Conservation (phyloP, 2,888 invertebrate genomes). For the Drosophila stalkeri region DNA sequence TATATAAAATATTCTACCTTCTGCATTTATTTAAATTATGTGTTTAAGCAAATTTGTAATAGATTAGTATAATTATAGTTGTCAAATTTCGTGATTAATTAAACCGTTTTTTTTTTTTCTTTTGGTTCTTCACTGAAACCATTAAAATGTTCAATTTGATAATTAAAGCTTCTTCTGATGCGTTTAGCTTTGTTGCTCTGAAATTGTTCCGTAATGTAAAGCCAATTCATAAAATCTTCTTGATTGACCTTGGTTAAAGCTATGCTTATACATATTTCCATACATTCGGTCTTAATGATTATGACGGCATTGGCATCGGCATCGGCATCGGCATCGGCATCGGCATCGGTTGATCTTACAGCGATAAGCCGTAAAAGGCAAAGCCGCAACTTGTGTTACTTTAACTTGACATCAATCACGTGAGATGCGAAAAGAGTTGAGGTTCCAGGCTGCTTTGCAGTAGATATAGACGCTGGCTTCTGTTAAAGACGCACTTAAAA, state of each 20-base stretch:
- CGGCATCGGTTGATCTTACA: slow-evolving; percentile 45
- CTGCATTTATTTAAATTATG: background rate
- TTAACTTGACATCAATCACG: slow-evolving; percentile 73
- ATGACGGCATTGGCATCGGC: slow-evolving; percentile 31
- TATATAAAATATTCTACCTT: too few species aligned
- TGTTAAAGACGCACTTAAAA: slow-evolving; percentile 74
- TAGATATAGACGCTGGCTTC: slow-evolving; percentile 48
- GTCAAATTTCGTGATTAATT: background rate
- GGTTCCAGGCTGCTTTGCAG: slow-evolving; percentile 10
- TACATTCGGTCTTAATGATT: slow-evolving; percentile 44
- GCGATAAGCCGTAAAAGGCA: slow-evolving; percentile 53
- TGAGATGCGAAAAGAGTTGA: slow-evolving; percentile 23
- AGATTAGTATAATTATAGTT: background rate
- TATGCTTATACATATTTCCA: slow-evolving; percentile 5
- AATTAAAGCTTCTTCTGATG: background rate
- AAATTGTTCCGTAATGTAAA: slow-evolving; percentile 2
- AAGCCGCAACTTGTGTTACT: slow-evolving; percentile 61
- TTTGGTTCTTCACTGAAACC: background rate
- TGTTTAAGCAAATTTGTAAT: background rate
- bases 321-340: slow-evolving; percentile 32
- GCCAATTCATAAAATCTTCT: background rate
- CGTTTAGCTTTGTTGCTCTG: background rate
- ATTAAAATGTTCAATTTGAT: background rate
- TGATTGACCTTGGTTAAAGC: slow-evolving; percentile 33
- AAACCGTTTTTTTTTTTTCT: too few species aligned